Percentiles rank a stretch among this genome's conserved stretches.
Conservation (phyloP, 2,888 invertebrate genomes). For the Caenorhabditis sinica region DNA sequence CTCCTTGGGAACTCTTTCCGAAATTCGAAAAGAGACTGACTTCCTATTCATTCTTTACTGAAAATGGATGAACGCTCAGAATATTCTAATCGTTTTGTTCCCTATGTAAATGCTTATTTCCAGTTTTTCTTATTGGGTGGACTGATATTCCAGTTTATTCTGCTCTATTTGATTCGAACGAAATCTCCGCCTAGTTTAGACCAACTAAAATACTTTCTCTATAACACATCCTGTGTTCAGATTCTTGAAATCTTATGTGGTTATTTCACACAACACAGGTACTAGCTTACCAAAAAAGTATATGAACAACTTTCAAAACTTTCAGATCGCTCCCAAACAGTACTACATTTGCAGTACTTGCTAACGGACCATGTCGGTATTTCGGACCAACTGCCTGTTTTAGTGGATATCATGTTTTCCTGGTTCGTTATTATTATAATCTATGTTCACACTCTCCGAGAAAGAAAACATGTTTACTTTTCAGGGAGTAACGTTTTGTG, state of each 20-base stretch:
- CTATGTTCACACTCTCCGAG: background rate
- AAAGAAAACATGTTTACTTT: background rate
- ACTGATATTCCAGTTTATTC: constrained; percentile 51
- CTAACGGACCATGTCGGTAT: constrained; percentile 57
- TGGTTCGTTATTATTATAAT: constrained; percentile 27
- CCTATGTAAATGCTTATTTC: constrained; percentile 50
- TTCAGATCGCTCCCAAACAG: constrained; percentile 58
- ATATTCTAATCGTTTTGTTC: constrained; percentile 60
- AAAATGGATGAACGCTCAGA: constrained; percentile 37
- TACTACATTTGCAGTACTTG: constrained; percentile 57
- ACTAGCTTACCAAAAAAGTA: background rate
- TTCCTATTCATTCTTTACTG: background rate
- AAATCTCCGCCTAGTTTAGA: constrained; percentile 58
- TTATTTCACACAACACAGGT: constrained; percentile 64
- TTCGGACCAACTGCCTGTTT: constrained; percentile 56
- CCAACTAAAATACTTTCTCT: constrained; percentile 58
- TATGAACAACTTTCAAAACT: background rate
- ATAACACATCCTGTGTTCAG: constrained; percentile 53
- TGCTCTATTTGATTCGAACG: constrained; percentile 55
- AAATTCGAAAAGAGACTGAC: background rate
- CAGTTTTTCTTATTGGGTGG: constrained; percentile 56
- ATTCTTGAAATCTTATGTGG: constrained; percentile 38
- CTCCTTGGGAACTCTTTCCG: background rate
- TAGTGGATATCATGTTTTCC: constrained; percentile 56
- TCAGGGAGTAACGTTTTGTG: constrained; percentile 57